These are phyloP conservation scores for Ctenopoma kingsleyae DNA, from an alignment of 2,797 vertebrate species.

Conservation along the genomic window DNA sequence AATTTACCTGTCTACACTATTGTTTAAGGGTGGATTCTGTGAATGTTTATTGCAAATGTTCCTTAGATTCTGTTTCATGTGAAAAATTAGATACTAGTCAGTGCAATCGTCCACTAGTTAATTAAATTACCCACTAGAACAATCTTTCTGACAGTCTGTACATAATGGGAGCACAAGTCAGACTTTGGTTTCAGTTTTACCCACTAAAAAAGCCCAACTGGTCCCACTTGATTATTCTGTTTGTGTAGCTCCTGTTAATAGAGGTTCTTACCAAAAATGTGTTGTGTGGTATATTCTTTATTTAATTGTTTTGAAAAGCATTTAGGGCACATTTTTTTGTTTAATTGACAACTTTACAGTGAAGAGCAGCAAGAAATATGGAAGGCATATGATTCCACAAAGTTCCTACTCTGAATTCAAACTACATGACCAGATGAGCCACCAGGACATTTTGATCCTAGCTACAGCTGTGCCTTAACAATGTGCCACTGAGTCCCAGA, in stretches of 20 bases:
- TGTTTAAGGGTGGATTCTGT: constrained; percentile 12
- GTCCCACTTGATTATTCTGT: constrained; percentile 4
- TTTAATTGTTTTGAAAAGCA: constrained; percentile 32
- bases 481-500: constrained; percentile 9
- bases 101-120: constrained; percentile 12
- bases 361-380: constrained; percentile 34
- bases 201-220: constrained; percentile 33
- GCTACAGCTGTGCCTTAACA: constrained; percentile 32
- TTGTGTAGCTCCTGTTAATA: constrained; percentile 12
- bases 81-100: neutral
- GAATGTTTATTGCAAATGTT: constrained; percentile 25
- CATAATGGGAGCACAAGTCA: constrained; percentile 24
- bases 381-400: constrained; percentile 43
- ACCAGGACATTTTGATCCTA: constrained; percentile 25
- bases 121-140: constrained; percentile 12
- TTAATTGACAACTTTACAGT: constrained; percentile 26
- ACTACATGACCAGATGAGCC: constrained; percentile 35
- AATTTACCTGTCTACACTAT: neutral
- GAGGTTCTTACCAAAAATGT: constrained; percentile 9
- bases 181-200: constrained; percentile 17
- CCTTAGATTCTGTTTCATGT: constrained; percentile 31
- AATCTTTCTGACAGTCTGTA: constrained; percentile 14
- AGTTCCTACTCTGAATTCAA: constrained; percentile 35
- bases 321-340: constrained; percentile 29
- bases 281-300: neutral